A percentile compares a stretch with the other conserved stretches of the same genome.
phyloP scores from a whole-genome alignment of 2,113 vertebrate species.

The Ondatra zibethicus region DNA sequence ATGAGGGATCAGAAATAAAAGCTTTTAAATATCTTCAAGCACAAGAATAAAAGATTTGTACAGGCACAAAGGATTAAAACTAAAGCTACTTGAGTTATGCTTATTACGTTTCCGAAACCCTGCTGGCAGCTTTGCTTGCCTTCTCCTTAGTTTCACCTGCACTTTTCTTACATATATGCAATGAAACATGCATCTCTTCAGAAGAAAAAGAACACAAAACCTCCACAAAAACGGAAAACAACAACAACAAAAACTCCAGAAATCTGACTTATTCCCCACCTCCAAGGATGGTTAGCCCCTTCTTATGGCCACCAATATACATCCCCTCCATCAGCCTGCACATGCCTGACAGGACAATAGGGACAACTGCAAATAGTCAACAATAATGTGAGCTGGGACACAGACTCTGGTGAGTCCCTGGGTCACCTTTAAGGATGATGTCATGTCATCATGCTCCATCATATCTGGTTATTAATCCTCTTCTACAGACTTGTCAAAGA shows the following conservation, averaged over 20 bases:
- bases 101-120: constrained; percentile 59
- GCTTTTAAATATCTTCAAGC: constrained; percentile 52
- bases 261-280: not conserved
- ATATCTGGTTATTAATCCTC: constrained; percentile 49
- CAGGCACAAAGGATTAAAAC: constrained; percentile 58
- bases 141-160: constrained; percentile 30
- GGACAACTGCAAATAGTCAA: not conserved
- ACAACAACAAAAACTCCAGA: not conserved
- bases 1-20: constrained; percentile 40
- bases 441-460: constrained; percentile 53
- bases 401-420: not conserved
- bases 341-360: not conserved
- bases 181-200: not conserved
- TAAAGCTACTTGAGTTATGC: constrained; percentile 45
- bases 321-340: not conserved
- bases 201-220: constrained; percentile 7
- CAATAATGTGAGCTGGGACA: not conserved
- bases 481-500: constrained; percentile 29
- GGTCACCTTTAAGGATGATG: constrained; percentile 63
- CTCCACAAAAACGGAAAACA: not conserved
- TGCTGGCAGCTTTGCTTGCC: not conserved
- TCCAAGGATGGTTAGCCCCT: not conserved
- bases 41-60: constrained; percentile 64
- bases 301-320: not conserved
- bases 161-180: not conserved